Evolutionary conservation across 1,140 invertebrate species (phyloP), one percentile per base, ranked within the genome.

Genomic region (Melipona quadrifasciata): DNA sequence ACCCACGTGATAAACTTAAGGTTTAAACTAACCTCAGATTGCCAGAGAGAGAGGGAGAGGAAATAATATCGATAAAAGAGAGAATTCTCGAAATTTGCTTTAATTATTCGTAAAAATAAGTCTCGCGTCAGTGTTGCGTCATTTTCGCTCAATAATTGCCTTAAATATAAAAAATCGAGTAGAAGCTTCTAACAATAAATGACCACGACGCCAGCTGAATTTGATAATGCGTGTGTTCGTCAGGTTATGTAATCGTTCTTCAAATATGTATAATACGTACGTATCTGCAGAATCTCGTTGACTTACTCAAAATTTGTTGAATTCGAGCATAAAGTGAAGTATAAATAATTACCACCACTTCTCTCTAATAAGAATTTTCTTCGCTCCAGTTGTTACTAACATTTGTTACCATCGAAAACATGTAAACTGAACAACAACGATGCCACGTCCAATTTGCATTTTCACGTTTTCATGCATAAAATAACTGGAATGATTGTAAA

Each of bases 1-100:
- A 73, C 14, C 17, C 31, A 57, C 27, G 21, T 21, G 80, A 82
- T 82, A 76, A 82, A 75, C 27, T 53, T 51, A 81, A 74, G 80
- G 80, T 81, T 51, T 19, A 31, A 53, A 51, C 39, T n/a, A 51
- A 74, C 72, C 80, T 19, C 47, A 65, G 80, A 76, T 82, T 82
- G 51, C 3, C 61, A 24, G 64, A 47, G 39, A 10, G 39, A 47
- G 39, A n/a, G n/a, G n/a, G n/a, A n/a, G n/a, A n/a, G n/a, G n/a
- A n/a, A n/a, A n/a, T n/a, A n/a, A n/a, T 16, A 34, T 17, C 31
- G 80, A 82, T 67, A 82, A 65, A 47, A 47, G n/a, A n/a, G n/a
- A n/a, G 39, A 67, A 27, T 47, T 21, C 31, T 16, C 5, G 2
- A 76, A n/a, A 82, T 65, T 58, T 39, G 27, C 61, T 53, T 65